A percentile compares a stretch with the other conserved stretches of the same genome.
phyloP scores from a whole-genome alignment of 2,888 invertebrate species.

The Diadegma fenestrale region DNA sequence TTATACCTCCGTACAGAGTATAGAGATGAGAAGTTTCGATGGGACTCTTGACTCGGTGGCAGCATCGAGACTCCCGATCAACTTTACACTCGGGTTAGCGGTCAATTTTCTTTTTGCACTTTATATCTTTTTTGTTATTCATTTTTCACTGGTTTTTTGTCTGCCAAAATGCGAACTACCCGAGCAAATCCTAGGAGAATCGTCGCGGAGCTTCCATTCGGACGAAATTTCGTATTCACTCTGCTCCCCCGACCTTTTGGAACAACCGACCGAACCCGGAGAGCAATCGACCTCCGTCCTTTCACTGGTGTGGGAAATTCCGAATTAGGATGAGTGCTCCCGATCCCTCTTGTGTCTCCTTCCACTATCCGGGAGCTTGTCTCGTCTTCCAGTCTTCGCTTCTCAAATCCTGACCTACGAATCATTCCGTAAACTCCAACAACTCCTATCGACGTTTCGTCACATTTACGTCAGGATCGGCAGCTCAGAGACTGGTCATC shows the following conservation, averaged over 20 bases:
- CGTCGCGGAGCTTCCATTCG: constrained; percentile 42
- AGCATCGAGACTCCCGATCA: constrained; percentile 57
- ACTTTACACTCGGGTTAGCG: constrained; percentile 59
- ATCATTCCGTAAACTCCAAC: constrained; percentile 45
- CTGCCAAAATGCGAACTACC: constrained; percentile 28
- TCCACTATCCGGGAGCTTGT: constrained; percentile 29
- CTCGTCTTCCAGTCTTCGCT: constrained; percentile 13
- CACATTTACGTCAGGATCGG: not conserved
- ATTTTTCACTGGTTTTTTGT: constrained; percentile 40
- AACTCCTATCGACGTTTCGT: not conserved
- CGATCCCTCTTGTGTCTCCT: not conserved
- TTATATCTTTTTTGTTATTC: no score
- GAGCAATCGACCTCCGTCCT: constrained; percentile 46
- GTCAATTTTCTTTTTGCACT: constrained; percentile 47
- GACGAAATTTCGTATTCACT: constrained; percentile 57
- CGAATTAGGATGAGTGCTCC: constrained; percentile 67
- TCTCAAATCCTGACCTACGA: constrained; percentile 52
- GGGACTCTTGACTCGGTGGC: constrained; percentile 17
- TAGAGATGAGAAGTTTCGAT: constrained; percentile 59
- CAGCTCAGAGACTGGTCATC: constrained; percentile 18
- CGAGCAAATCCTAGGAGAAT: constrained; percentile 26
- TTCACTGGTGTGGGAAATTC: constrained; percentile 26
- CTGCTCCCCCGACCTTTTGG: constrained; percentile 37
- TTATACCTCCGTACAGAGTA: constrained; percentile 28
- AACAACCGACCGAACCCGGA: constrained; percentile 41